phyloP scores from a whole-genome alignment of 2,797 vertebrate species.

The Neomorphus geoffroyi region DNA sequence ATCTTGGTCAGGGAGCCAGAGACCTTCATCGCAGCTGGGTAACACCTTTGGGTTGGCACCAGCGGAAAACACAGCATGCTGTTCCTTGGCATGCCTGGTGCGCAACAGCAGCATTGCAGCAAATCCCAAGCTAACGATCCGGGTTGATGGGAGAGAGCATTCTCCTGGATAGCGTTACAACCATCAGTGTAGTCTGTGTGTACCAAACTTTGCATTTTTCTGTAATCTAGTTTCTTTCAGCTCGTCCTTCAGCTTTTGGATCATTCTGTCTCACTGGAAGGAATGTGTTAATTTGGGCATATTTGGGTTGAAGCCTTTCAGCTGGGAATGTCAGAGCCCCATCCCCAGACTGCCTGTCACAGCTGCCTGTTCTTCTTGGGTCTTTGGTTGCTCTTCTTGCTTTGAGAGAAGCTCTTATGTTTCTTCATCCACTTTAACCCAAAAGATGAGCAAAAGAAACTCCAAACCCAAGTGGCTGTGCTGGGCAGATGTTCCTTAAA shows the following conservation, averaged over 20 bases:
- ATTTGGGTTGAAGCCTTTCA: not conserved
- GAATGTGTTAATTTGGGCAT: not conserved
- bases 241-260: not conserved
- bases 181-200: not conserved
- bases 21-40: fast-evolving
- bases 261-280: fast-evolving
- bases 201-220: not conserved
- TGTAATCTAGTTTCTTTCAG: not conserved
- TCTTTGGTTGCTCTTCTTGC: not conserved
- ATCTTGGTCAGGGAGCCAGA: not conserved
- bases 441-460: not conserved
- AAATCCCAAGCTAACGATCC: too few relatives aligned
- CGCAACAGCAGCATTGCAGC: not conserved
- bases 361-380: not conserved
- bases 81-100: fast-evolving
- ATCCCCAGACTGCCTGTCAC: not conserved
- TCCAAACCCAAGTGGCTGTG: not conserved
- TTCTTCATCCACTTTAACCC: not conserved
- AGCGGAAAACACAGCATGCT: fast-evolving
- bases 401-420: not conserved
- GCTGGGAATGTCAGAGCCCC: not conserved
- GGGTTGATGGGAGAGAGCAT: not conserved
- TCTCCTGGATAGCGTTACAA: not conserved
- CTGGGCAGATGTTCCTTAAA: not conserved
- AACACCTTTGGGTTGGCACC: not conserved